Evolutionary conservation across 1,140 invertebrate species (phyloP).

Genomic region (Bombus vancouverensis): DNA sequence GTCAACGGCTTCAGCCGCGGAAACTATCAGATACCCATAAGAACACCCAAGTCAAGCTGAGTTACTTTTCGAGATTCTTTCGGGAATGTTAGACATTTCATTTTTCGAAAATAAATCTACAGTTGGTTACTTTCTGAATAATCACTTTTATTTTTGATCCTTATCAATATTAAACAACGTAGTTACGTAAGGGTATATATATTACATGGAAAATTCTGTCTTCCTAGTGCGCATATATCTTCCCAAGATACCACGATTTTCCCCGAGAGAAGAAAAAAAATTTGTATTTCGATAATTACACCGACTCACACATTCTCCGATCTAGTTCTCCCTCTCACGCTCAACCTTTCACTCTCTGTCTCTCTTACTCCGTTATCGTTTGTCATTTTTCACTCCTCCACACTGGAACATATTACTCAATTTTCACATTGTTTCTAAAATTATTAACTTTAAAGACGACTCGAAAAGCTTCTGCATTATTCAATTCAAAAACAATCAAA

Average conservation of each 20-base stretch:
- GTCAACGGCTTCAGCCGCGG: too few relatives aligned
- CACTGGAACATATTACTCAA: neutral
- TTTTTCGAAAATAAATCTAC: neutral
- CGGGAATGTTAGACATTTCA: neutral
- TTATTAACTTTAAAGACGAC: neutral
- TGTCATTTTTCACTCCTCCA: neutral
- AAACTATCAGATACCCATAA: too few relatives aligned
- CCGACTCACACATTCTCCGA: slow-evolving; percentile 12
- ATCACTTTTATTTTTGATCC: slow-evolving; percentile 80
- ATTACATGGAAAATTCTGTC: slow-evolving; percentile 81
- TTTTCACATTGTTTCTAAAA: neutral
- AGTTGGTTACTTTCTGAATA: slow-evolving; percentile 73
- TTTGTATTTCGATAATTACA: slow-evolving; percentile 10
- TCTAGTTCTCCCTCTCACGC: slow-evolving; percentile 31
- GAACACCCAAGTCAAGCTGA: too few relatives aligned
- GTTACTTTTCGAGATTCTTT: too few relatives aligned
- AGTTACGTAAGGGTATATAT: slow-evolving; percentile 80
- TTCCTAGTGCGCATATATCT: slow-evolving; percentile 72
- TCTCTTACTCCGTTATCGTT: neutral
- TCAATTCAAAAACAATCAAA: too few relatives aligned
- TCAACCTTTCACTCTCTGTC: slow-evolving; percentile 8
- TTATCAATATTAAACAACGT: slow-evolving; percentile 82
- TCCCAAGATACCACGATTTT: slow-evolving; percentile 63
- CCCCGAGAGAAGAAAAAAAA: slow-evolving; percentile 55
- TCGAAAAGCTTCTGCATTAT: neutral